A percentile compares a stretch with the other conserved stretches of the same genome.
Conservation (phyloP, 2,113 vertebrate genomes). For the Maccullochella peelii region DNA sequence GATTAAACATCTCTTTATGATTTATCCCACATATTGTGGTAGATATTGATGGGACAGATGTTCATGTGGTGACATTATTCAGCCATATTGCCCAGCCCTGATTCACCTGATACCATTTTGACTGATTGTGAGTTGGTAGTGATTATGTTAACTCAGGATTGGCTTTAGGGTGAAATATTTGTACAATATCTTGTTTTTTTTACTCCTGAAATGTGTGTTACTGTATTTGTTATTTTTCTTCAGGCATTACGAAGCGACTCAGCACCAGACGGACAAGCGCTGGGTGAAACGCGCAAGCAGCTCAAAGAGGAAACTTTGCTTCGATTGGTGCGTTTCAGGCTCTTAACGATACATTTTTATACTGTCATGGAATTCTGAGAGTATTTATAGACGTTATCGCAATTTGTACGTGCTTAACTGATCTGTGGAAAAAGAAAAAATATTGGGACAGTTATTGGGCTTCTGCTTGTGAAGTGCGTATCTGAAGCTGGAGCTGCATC, state of each 20-base stretch:
- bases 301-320: slow-evolving; percentile 97
- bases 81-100: too few relatives aligned
- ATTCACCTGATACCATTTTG: too few relatives aligned
- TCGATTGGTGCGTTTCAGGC: slow-evolving; percentile 87
- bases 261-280: slow-evolving; percentile 86
- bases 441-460: too few relatives aligned
- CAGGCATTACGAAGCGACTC: slow-evolving; percentile 82
- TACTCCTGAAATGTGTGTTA: background rate
- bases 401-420: background rate
- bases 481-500: background rate
- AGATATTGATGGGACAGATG: background rate
- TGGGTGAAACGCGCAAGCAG: slow-evolving; percentile 94
- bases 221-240: background rate
- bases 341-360: background rate
- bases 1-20: too few relatives aligned
- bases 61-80: too few relatives aligned
- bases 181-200: background rate
- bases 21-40: background rate
- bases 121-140: too few relatives aligned
- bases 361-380: background rate
- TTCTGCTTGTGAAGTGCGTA: background rate
- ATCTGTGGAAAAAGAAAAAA: background rate
- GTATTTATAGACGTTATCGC: background rate
- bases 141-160: background rate
- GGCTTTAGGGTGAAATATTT: background rate